Percentiles rank a stretch among this genome's conserved stretches.
phyloP scores from a whole-genome alignment of 2,888 invertebrate genomes.

The Aproaerema taeniolella region DNA sequence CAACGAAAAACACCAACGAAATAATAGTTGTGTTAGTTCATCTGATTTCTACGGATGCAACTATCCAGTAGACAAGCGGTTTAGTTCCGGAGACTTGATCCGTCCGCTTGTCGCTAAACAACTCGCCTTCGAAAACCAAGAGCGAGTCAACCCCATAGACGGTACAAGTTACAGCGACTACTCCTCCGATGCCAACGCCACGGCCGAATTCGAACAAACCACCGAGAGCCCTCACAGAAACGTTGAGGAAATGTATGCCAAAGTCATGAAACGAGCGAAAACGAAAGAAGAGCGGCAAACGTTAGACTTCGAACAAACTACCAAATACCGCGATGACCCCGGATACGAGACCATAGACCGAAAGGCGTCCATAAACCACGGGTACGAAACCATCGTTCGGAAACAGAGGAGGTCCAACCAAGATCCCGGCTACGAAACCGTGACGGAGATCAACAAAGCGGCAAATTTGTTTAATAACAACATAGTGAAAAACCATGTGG shows the following conservation, averaged over 20 bases:
- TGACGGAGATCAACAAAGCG: conserved; percentile 56
- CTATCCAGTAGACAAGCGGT: conserved; percentile 71
- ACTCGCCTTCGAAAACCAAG: conserved; percentile 62
- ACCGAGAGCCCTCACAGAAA: conserved; percentile 80
- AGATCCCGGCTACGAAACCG: conserved; percentile 82
- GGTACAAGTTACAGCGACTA: conserved; percentile 51
- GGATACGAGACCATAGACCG: conserved; percentile 72
- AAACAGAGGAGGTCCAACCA: conserved; percentile 61
- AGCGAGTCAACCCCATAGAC: conserved; percentile 48
- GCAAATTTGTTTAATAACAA: conserved; percentile 43
- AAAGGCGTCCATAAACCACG: conserved; percentile 68
- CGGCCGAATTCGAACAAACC: conserved; percentile 48
- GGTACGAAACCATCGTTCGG: conserved; percentile 78
- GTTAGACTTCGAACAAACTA: conserved; percentile 41
- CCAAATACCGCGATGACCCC: conserved; percentile 63
- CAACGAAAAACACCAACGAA: conserved; percentile 72
- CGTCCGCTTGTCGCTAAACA: conserved; percentile 66
- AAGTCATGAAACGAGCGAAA: conserved; percentile 86
- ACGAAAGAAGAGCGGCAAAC: conserved; percentile 52
- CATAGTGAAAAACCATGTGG: conserved; percentile 51
- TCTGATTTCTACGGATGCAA: conserved; percentile 75
- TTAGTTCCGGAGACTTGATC: conserved; percentile 68
- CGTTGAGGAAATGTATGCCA: conserved; percentile 94
- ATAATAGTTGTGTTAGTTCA: conserved; percentile 73
- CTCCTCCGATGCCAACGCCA: conserved; percentile 48